A percentile compares a stretch with the other conserved stretches of the same genome.
Evolutionary conservation across 2,797 vertebrate species (phyloP).

Genomic region (Bucorvus abyssinicus): DNA sequence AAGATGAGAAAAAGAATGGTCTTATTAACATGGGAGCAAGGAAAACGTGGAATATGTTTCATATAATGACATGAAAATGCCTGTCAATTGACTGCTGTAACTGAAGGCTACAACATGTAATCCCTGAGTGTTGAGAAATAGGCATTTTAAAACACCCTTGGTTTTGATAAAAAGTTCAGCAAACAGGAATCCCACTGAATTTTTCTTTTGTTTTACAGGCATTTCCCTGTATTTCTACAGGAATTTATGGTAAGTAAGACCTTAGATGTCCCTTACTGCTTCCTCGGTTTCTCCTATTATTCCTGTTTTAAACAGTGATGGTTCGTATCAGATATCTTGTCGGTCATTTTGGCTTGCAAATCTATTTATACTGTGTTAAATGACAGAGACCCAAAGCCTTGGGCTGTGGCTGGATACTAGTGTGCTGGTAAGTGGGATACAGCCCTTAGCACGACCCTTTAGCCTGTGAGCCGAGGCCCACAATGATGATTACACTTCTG

Average conservation of each 20-base stretch:
- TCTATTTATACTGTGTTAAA: background rate
- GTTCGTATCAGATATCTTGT: background rate
- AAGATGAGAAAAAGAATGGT: background rate
- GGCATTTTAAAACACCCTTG: background rate
- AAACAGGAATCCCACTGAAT: conserved; percentile 43
- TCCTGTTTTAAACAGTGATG: background rate
- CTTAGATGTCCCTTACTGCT: background rate
- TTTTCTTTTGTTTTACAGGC: conserved; percentile 83
- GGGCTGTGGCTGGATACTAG: background rate
- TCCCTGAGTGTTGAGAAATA: background rate
- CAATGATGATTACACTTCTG: background rate
- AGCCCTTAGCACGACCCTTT: background rate
- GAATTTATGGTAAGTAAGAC: conserved; percentile 93
- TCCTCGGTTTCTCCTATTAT: background rate
- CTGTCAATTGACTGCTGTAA: background rate
- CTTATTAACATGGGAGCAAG: background rate
- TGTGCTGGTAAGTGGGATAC: background rate
- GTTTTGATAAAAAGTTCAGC: background rate
- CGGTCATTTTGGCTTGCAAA: background rate
- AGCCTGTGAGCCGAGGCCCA: background rate
- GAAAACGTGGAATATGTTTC: conserved; percentile 4
- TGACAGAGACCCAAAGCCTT: background rate
- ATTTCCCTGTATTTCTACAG: conserved; percentile 98
- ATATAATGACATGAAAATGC: background rate
- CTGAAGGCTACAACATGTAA: background rate